Evolutionary conservation across 2,113 vertebrate species (phyloP).

Genomic region (Rhabdornis inornatus): DNA sequence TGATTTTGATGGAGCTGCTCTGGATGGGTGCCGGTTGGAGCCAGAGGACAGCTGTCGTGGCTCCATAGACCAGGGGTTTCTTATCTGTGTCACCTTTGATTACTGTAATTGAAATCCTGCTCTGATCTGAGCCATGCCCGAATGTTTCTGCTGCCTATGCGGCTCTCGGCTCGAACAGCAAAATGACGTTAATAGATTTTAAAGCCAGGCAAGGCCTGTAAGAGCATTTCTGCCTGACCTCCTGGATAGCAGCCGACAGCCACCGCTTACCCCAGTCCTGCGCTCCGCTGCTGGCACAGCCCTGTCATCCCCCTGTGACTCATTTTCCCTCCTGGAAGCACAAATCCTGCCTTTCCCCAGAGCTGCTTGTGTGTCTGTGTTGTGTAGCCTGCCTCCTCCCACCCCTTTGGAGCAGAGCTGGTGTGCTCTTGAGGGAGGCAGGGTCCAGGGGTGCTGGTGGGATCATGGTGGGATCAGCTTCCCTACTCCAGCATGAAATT

Average conservation of each 20-base stretch:
- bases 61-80: constrained; percentile 50
- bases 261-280: background rate
- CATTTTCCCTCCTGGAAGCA: constrained; percentile 8
- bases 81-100: constrained; percentile 66
- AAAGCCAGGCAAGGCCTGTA: constrained; percentile 19
- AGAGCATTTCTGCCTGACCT: constrained; percentile 39
- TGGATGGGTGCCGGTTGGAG: constrained; percentile 46
- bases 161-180: background rate
- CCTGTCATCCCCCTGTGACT: background rate
- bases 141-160: constrained; percentile 20
- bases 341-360: background rate
- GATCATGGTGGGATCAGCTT: background rate
- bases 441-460: background rate
- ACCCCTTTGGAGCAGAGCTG: rapidly evolving
- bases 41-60: constrained; percentile 45
- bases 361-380: background rate
- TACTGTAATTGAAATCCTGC: constrained; percentile 62
- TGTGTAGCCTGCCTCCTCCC: background rate
- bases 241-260: background rate
- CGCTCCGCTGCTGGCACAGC: background rate
- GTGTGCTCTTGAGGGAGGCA: rapidly evolving
- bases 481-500: background rate
- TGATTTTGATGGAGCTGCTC: constrained; percentile 56
- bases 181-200: constrained; percentile 49
- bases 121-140: constrained; percentile 37